Evolutionary conservation across 2,888 invertebrate genomes (phyloP), one percentile per base, ranked within the genome.

Genomic region (Marronus borbonicus): DNA sequence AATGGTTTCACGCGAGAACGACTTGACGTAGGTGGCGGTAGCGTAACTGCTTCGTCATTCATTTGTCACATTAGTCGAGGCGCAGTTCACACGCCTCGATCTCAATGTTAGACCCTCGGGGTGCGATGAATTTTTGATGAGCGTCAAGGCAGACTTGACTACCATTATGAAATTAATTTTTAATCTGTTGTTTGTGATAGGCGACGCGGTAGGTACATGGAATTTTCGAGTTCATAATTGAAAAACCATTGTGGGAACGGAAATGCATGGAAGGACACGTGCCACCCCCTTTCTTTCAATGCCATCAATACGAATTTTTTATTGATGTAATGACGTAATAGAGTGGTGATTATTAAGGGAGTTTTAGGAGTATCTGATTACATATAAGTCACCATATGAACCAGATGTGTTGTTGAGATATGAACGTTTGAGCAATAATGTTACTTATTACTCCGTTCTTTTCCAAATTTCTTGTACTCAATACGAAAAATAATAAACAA

Each of bases 101-200:
- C 49, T 66, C 44, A 3, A 49, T 24, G 44, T 8, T 10, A 44
- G 20, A 66, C 69, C 69, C 69, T 55, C 58, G 20, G 58, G 58
- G 58, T 36, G 44, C 58, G 31, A 72, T 72, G 72, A 72, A 72
- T 72, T 72, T 72, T 72, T 72, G 58, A 72, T 72, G 72, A 72
- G 72, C 24, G 39, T 20, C 55, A 58, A 58, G 55, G 55, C 20
- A 58, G 39, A 58, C 72, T 39, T 58, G 58, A 39, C 31, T 72
- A 72, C 58, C 72, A 72, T 72, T 72, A 72, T 39, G 58, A 44
- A 72, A 72, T 72, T 72, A 72, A 72, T 72, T 72, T 72, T 72
- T 72, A 72, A 72, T 72, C 72, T 28, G 55, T 50, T 69, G 69
- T 72, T 72, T 72, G 58, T 52, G 36, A 58, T 72, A 58, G 17